These are phyloP conservation scores for Melanargia galathea DNA, from an alignment of 2,888 invertebrate genomes.

Conservation along the genomic window DNA sequence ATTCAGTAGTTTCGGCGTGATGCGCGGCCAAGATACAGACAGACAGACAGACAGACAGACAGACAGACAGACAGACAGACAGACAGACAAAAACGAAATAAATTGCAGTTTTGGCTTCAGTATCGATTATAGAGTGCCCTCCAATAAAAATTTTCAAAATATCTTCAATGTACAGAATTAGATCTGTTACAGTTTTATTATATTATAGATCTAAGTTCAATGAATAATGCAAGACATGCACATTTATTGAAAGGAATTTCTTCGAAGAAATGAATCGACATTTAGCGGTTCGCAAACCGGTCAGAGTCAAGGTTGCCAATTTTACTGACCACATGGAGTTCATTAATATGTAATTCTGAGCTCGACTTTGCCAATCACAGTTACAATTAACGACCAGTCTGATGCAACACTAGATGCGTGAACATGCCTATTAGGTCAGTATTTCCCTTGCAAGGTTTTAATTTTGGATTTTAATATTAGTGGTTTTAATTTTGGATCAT, in stretches of 20 bases:
- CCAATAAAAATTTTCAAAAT: no score
- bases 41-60: no score
- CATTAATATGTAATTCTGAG: neutral
- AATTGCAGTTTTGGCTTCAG: no score
- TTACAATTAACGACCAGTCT: neutral
- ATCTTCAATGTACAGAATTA: no score
- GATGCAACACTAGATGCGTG: neutral
- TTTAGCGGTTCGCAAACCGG: constrained; percentile 16
- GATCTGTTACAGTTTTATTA: no score
- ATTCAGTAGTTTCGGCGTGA: no score
- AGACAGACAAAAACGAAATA: no score
- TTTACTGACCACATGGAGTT: constrained; percentile 2
- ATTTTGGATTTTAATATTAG: neutral
- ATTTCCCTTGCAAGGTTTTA: neutral
- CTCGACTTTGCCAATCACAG: neutral
- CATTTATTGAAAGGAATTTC: constrained; percentile 8
- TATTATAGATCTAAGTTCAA: neutral
- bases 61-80: no score
- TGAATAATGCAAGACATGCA: neutral
- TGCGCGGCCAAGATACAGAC: no score
- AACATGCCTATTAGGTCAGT: no score
- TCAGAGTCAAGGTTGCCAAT: constrained; percentile 18
- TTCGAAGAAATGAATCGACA: constrained; percentile 2
- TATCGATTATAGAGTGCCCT: no score
- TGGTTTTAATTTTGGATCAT: neutral